Conservation (phyloP, 2,797 vertebrate genomes). For the Gymnocypris eckloni region DNA sequence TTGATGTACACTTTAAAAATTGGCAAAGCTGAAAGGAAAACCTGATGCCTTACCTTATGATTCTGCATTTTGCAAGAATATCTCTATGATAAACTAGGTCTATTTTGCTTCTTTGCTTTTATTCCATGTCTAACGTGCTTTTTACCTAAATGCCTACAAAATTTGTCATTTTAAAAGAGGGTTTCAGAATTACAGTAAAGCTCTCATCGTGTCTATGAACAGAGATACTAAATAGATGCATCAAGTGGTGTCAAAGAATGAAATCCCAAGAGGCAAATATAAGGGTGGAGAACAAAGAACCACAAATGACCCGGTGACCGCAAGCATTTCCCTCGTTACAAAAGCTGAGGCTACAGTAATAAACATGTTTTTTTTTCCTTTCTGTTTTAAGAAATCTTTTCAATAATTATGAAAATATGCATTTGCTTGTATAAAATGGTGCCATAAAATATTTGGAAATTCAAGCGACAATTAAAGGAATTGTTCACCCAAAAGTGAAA, state of each 20-base stretch:
- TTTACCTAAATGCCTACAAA: not conserved
- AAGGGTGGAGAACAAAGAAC: conserved; percentile 28
- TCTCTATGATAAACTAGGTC: not conserved
- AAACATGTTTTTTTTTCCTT: not conserved
- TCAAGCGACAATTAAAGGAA: not conserved
- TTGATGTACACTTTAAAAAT: not conserved
- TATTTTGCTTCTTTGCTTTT: not conserved
- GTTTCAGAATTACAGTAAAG: not conserved
- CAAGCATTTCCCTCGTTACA: conserved; percentile 16
- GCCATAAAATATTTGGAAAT: not conserved
- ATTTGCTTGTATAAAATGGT: not conserved
- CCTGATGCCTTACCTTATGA: not conserved
- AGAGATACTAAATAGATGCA: conserved; percentile 27
- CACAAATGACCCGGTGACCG: conserved; percentile 24
- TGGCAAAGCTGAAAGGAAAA: conserved; percentile 8
- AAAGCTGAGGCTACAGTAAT: not conserved
- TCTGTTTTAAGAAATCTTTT: not conserved
- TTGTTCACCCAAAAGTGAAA: not conserved
- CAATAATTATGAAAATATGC: not conserved
- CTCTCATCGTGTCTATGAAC: not conserved
- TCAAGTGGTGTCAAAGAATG: conserved; percentile 40
- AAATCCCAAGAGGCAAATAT: conserved; percentile 38
- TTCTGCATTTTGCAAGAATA: not conserved
- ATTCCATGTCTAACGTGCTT: not conserved
- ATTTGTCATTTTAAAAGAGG: not conserved